phyloP scores from a whole-genome alignment of 30 jellyfish, hydroid and myxozoan genomes.

The Pelagia noctiluca region DNA sequence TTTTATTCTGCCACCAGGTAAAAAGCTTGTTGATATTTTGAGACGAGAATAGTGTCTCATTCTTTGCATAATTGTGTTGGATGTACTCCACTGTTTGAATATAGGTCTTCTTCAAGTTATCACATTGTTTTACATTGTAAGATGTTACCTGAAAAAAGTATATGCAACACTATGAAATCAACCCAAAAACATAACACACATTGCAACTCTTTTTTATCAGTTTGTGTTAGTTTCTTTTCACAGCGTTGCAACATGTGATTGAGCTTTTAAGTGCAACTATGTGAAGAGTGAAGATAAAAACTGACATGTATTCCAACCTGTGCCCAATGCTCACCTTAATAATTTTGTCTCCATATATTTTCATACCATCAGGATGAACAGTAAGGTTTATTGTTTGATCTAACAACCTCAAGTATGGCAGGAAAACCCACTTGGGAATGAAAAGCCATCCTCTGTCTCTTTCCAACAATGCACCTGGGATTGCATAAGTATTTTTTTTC shows the following conservation, averaged over 20 bases:
- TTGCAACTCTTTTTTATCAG: not conserved
- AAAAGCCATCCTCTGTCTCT: slow-evolving; percentile 7
- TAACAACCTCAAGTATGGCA: slow-evolving; percentile 2
- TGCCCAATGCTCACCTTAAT: slow-evolving; percentile 3
- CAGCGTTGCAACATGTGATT: not conserved
- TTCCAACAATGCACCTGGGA: slow-evolving; percentile 1
- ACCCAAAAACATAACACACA: too few species aligned
- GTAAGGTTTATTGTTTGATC: not conserved
- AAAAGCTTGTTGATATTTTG: too few species aligned
- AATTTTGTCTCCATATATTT: not conserved
- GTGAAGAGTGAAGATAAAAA: not conserved
- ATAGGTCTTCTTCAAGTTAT: not conserved
- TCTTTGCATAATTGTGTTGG: not conserved
- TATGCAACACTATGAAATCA: too few species aligned
- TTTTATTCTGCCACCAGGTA: too few species aligned
- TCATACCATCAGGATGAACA: not conserved
- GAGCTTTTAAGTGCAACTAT: not conserved
- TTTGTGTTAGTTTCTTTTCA: not conserved
- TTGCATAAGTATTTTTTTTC: not conserved
- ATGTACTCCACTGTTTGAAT: not conserved
- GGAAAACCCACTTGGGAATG: not conserved
- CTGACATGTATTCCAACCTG: not conserved
- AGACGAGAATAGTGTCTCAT: too few species aligned
- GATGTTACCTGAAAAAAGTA: not conserved
- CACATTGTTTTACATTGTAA: not conserved